A percentile compares a stretch with the other conserved stretches of the same genome.
Conservation (phyloP, 2,113 vertebrate species). For the Todiramphus chloris region DNA sequence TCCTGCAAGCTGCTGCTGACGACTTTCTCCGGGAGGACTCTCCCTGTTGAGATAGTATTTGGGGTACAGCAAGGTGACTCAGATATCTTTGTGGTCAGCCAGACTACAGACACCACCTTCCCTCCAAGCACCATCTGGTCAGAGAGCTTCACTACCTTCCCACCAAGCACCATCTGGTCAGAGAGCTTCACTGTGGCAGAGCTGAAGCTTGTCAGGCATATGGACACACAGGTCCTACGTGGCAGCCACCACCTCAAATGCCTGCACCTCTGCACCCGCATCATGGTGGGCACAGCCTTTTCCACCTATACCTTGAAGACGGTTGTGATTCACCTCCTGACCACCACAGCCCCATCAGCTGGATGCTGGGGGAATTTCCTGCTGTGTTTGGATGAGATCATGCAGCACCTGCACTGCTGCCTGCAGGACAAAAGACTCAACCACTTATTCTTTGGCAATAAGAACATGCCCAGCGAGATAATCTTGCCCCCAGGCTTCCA, state of each 20-base stretch:
- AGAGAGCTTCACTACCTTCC: neutral
- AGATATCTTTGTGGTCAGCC: neutral
- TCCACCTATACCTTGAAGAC: neutral
- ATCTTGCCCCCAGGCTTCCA: neutral
- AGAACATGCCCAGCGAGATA: neutral
- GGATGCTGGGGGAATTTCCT: neutral
- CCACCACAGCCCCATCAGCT: neutral
- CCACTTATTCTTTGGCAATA: neutral
- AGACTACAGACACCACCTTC: neutral
- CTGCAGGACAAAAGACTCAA: neutral
- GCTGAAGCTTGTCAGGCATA: neutral
- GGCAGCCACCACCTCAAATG: neutral
- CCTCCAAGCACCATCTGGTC: neutral
- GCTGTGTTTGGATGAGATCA: neutral
- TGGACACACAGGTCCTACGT: neutral
- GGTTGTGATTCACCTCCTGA: neutral
- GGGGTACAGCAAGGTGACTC: neutral
- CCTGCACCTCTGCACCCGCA: neutral
- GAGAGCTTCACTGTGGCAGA: neutral
- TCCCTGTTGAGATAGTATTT: neutral
- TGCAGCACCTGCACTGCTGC: neutral
- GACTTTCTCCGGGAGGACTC: neutral
- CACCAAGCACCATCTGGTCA: neutral
- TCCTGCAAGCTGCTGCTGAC: neutral
- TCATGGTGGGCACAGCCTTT: neutral